phyloP scores from a whole-genome alignment of 2,113 vertebrate genomes.

The Nannospalax galili region DNA sequence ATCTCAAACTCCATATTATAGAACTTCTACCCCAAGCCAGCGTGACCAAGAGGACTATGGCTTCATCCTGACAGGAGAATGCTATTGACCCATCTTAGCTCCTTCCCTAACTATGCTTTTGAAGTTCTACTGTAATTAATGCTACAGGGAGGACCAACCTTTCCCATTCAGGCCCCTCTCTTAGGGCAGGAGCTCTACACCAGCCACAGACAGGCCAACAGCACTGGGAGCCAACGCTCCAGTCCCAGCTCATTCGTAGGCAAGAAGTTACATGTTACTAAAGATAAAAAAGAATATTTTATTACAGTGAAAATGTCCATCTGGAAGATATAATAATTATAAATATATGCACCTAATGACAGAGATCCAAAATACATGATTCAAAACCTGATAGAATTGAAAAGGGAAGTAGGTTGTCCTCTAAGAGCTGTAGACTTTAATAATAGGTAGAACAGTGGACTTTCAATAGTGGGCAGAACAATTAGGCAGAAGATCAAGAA shows the following conservation, averaged over 20 bases:
- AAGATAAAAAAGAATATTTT: not conserved
- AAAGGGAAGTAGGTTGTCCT: not conserved
- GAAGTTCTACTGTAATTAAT: not conserved
- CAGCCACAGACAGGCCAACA: not conserved
- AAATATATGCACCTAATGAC: not conserved
- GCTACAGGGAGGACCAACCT: not conserved
- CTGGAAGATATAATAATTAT: not conserved
- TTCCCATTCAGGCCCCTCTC: not conserved
- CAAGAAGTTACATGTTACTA: not conserved
- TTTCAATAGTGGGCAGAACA: not conserved
- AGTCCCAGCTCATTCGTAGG: not conserved
- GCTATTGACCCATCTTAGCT: not conserved
- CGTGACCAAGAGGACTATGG: too few species aligned
- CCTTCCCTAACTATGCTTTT: not conserved
- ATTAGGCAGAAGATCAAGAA: not conserved
- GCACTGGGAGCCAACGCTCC: not conserved
- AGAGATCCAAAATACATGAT: not conserved
- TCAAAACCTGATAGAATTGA: slow-evolving; percentile 7
- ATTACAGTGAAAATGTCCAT: not conserved
- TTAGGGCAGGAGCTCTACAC: not conserved
- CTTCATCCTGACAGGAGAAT: not conserved
- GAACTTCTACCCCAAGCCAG: not conserved
- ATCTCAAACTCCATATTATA: not conserved
- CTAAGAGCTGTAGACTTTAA: not conserved
- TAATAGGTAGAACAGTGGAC: not conserved